These are phyloP conservation scores for Spisula subtruncata DNA, from an alignment of 2,888 invertebrate species.

Conservation along the genomic window DNA sequence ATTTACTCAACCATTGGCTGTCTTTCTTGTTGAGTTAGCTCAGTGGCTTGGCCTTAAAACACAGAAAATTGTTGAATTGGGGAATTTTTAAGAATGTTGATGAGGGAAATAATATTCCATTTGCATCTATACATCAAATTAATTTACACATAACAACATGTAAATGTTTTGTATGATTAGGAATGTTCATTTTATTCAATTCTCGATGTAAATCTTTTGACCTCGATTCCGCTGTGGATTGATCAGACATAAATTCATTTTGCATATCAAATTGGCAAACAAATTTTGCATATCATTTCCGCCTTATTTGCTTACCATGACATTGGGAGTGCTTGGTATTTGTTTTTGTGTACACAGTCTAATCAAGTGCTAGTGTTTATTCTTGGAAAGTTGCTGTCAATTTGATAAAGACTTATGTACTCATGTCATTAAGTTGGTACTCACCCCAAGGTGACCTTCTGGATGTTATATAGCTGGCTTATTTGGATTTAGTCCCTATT, in stretches of 20 bases:
- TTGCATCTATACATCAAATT: background rate
- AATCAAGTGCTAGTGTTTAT: conserved; percentile 22
- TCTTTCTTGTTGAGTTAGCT: no score
- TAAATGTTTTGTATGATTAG: background rate
- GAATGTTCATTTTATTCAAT: background rate
- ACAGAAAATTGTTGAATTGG: no score
- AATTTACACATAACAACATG: background rate
- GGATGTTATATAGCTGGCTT: conserved; percentile 18
- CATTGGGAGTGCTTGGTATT: background rate
- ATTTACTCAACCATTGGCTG: no score
- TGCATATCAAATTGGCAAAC: background rate
- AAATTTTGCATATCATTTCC: conserved; percentile 13
- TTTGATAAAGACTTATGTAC: conserved; percentile 19
- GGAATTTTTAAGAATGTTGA: background rate
- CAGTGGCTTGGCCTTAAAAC: no score
- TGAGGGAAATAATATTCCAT: background rate
- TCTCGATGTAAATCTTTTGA: background rate
- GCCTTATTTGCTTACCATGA: background rate
- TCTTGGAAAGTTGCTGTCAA: conserved; percentile 6
- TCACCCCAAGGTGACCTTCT: conserved; percentile 2
- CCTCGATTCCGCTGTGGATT: background rate
- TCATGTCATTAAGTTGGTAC: background rate
- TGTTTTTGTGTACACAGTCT: conserved; percentile 23
- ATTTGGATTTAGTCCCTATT: conserved; percentile 12
- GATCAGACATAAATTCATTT: background rate